Evolutionary conservation across 2,888 invertebrate species (phyloP).

Genomic region (Tachina fera): DNA sequence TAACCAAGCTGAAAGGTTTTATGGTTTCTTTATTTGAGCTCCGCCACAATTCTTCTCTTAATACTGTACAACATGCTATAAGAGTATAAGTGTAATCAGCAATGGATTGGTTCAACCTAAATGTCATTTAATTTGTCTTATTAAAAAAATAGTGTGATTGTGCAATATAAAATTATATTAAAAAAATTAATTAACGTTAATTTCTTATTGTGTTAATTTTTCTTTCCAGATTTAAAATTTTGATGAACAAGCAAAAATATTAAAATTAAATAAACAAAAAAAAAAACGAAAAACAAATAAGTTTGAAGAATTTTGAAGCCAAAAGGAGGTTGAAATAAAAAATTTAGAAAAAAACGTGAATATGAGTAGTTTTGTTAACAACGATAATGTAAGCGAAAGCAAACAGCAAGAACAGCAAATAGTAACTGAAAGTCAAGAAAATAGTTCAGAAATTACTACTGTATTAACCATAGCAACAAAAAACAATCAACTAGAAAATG

Average conservation of each 20-base stretch:
- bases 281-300: constrained; percentile 15
- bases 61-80: too few relatives aligned
- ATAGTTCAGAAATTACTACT: constrained; percentile 50
- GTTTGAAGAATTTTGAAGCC: constrained; percentile 18
- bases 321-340: constrained; percentile 39
- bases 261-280: constrained; percentile 11
- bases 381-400: constrained; percentile 74
- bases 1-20: too few relatives aligned
- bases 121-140: too few relatives aligned
- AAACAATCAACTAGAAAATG: constrained; percentile 73
- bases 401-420: constrained; percentile 68
- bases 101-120: too few relatives aligned
- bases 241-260: constrained; percentile 54
- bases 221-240: constrained; percentile 55
- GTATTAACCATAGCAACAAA: constrained; percentile 66
- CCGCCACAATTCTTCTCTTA: too few relatives aligned
- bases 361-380: constrained; percentile 75
- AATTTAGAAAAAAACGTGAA: constrained; percentile 66
- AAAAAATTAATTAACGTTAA: constrained; percentile 18
- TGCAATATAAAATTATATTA: constrained; percentile 24
- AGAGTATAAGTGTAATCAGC: too few relatives aligned
- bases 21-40: too few relatives aligned
- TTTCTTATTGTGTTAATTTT: constrained; percentile 24
- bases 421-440: constrained; percentile 58
- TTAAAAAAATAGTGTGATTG: background rate